Evolutionary conservation across 2,797 vertebrate genomes (phyloP).

Genomic region (Sebastes iracundus): DNA sequence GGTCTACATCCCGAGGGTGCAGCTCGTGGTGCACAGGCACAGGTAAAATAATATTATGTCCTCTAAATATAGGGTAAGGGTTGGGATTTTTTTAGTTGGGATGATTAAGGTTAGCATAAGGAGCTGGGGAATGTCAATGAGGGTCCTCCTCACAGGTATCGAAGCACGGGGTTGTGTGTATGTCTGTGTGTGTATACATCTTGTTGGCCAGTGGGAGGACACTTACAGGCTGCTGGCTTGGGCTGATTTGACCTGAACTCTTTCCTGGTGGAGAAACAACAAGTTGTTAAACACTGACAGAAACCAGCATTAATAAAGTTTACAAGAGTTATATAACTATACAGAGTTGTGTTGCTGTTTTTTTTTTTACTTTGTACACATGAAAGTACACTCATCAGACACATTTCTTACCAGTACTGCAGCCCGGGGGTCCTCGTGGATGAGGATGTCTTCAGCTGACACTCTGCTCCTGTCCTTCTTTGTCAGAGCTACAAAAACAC

Average conservation of each 20-base stretch:
- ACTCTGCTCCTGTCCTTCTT: slow-evolving; percentile 83
- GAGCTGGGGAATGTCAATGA: background rate
- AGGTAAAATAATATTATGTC: background rate
- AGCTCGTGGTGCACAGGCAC: background rate
- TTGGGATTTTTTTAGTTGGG: background rate
- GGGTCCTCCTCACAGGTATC: background rate
- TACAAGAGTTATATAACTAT: background rate
- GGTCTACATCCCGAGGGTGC: background rate
- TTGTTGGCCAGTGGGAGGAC: background rate
- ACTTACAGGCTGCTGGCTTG: slow-evolving; percentile 92
- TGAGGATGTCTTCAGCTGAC: slow-evolving; percentile 85
- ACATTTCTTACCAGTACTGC: slow-evolving; percentile 85
- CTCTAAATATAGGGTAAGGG: background rate
- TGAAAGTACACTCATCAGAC: background rate
- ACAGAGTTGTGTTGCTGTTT: background rate
- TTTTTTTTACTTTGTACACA: background rate
- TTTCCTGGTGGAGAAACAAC: slow-evolving; percentile 83
- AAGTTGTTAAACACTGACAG: slow-evolving; percentile 22
- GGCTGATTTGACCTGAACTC: slow-evolving; percentile 90
- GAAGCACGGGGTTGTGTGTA: background rate
- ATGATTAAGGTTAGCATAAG: background rate
- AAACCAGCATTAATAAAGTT: background rate
- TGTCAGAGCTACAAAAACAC: slow-evolving; percentile 79
- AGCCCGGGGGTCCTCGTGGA: slow-evolving; percentile 87
- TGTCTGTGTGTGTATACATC: background rate